Percentiles rank a stretch among this genome's conserved stretches.
Conservation (phyloP, 1,140 invertebrate species). For the Ostrea denselamellosa region DNA sequence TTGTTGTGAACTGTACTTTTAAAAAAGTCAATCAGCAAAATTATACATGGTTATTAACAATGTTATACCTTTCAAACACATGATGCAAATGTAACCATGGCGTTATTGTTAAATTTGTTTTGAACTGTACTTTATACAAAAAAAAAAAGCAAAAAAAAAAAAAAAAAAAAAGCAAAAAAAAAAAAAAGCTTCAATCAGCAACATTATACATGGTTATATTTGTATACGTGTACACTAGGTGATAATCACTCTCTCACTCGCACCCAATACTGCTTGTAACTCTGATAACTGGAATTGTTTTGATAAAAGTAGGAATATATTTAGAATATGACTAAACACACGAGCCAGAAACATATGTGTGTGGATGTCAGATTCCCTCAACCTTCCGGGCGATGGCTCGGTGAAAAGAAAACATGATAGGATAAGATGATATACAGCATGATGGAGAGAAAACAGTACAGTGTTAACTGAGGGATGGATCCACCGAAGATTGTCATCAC, state of each 20-base stretch:
- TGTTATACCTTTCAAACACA: too few species aligned
- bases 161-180: too few species aligned
- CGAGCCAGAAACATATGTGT: not conserved
- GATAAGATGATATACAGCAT: not conserved
- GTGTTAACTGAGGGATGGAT: not conserved
- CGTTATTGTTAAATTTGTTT: too few species aligned
- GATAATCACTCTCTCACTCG: not conserved
- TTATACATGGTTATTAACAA: too few species aligned
- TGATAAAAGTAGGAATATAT: constrained; percentile 3
- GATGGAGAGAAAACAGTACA: not conserved
- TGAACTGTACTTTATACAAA: too few species aligned
- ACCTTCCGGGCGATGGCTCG: not conserved
- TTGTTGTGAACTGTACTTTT: too few species aligned
- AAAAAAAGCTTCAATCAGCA: too few species aligned
- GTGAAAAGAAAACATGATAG: too few species aligned
- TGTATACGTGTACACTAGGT: not conserved
- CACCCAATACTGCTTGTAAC: not conserved
- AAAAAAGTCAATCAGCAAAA: too few species aligned
- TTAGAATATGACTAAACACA: not conserved
- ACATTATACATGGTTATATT: not conserved
- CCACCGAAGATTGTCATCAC: constrained; percentile 22
- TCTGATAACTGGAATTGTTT: not conserved
- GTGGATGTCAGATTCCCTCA: not conserved
- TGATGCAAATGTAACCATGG: too few species aligned
- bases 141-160: too few species aligned